These are phyloP conservation scores for Parnassius smintheus DNA, from an alignment of 2,888 invertebrate genomes.

Conservation along the genomic window DNA sequence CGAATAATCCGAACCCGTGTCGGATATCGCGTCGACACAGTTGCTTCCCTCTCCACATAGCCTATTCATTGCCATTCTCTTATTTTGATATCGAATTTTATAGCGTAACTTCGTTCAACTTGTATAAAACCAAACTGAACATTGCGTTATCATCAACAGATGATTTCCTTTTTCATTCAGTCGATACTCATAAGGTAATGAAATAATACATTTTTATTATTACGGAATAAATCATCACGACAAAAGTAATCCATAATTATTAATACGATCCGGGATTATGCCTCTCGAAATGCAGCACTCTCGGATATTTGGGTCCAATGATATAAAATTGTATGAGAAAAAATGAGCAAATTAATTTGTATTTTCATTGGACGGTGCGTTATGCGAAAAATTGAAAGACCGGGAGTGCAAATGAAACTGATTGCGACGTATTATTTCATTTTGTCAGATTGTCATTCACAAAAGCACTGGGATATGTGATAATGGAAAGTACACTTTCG, in stretches of 20 bases:
- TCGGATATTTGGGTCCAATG: conserved; percentile 72
- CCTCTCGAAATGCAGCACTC: conserved; percentile 59
- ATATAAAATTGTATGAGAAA: conserved; percentile 78
- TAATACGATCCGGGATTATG: conserved; percentile 68
- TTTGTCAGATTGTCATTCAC: conserved; percentile 59
- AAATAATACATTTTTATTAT: conserved; percentile 54
- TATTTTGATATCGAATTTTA: conserved; percentile 72
- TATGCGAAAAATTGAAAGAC: conserved; percentile 78
- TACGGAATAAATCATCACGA: conserved; percentile 67
- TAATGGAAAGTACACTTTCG: conserved; percentile 9
- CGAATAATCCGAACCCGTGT: conserved; percentile 85
- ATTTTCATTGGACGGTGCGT: conserved; percentile 76
- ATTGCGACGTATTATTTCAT: conserved; percentile 66
- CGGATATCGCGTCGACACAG: conserved; percentile 83
- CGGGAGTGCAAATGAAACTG: conserved; percentile 72
- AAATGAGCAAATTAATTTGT: conserved; percentile 81
- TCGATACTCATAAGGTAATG: conserved; percentile 45
- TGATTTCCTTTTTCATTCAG: conserved; percentile 47
- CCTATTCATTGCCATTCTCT: conserved; percentile 42
- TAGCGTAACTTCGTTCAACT: conserved; percentile 51
- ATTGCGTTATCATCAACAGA: conserved; percentile 47
- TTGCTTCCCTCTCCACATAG: conserved; percentile 53
- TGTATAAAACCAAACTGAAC: conserved; percentile 42
- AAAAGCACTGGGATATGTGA: conserved; percentile 34
- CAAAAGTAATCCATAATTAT: conserved; percentile 73